phyloP scores from a whole-genome alignment of 53 echinoderm and acorn worm species.

The Hippasteria phrygiana region DNA sequence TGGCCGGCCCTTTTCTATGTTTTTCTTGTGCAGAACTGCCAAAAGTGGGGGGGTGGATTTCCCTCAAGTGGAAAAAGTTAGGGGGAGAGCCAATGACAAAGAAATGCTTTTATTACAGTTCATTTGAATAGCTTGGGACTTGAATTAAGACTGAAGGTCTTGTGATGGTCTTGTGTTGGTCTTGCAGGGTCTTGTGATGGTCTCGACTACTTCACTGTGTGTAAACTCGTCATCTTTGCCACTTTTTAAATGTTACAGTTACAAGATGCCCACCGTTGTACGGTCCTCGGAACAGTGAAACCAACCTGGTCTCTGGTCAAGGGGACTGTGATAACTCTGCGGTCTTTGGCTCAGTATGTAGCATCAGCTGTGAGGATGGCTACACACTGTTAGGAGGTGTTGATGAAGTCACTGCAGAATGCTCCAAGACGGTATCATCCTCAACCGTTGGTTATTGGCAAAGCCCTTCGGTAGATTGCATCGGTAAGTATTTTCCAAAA shows the following conservation, averaged over 20 bases:
- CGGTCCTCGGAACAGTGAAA: conserved; percentile 68
- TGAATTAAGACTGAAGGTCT: no score
- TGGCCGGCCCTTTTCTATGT: no score
- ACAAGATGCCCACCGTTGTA: conserved; percentile 72
- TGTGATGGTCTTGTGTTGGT: no score
- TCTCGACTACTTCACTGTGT: no score
- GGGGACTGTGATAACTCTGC: conserved; percentile 61
- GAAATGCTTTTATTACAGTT: no score
- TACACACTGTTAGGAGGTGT: conserved; percentile 60
- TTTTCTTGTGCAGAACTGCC: no score
- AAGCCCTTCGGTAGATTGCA: conserved; percentile 40
- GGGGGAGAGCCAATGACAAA: no score
- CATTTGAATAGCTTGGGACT: no score
- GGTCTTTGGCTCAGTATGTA: conserved; percentile 77
- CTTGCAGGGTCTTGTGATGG: no score
- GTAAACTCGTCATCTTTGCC: no score
- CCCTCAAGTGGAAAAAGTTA: no score
- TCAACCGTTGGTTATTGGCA: conserved; percentile 60
- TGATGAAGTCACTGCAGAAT: conserved; percentile 24
- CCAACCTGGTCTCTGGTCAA: conserved; percentile 61
- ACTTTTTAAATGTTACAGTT: conserved; percentile 64
- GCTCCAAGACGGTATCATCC: neutral
- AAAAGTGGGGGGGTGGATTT: no score
- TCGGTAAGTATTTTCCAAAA: conserved; percentile 60
- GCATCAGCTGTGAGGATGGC: conserved; percentile 65